A percentile compares a stretch with the other conserved stretches of the same genome.
Evolutionary conservation across 2,797 vertebrate genomes (phyloP).

Genomic region (Spondyliosoma cantharus): DNA sequence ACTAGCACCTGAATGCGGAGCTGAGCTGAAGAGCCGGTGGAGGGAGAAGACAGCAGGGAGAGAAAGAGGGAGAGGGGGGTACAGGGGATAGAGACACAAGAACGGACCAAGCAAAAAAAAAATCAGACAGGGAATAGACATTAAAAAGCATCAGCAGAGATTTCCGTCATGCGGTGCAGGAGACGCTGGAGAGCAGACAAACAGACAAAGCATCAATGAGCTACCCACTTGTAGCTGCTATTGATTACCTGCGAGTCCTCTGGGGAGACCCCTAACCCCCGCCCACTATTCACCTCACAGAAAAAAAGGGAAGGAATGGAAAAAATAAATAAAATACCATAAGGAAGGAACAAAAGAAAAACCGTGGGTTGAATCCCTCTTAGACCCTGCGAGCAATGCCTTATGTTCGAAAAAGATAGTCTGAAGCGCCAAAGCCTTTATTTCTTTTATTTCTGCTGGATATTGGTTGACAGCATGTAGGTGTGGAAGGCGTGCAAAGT

Average conservation of each 20-base stretch:
- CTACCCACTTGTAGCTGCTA: slow-evolving; percentile 59
- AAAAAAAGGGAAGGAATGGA: slow-evolving; percentile 10
- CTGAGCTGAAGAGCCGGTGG: slow-evolving; percentile 22
- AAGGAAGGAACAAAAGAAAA: slow-evolving; percentile 37
- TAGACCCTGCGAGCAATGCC: slow-evolving; percentile 24
- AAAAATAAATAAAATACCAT: slow-evolving; percentile 1
- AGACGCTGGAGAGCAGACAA: slow-evolving; percentile 48
- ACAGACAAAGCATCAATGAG: slow-evolving; percentile 50
- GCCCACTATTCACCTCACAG: slow-evolving; percentile 35
- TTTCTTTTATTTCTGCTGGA: slow-evolving; percentile 41
- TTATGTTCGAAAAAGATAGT: slow-evolving; percentile 36
- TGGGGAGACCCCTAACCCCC: slow-evolving; percentile 39
- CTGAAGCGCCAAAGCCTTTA: slow-evolving; percentile 31
- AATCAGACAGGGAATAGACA: slow-evolving; percentile 9
- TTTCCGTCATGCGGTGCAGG: slow-evolving; percentile 35
- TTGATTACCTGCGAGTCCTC: slow-evolving; percentile 68
- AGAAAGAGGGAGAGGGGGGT: not conserved
- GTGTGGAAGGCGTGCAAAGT: slow-evolving; percentile 38
- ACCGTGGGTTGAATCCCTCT: slow-evolving; percentile 49
- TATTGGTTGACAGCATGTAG: slow-evolving; percentile 47
- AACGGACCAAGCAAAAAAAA: slow-evolving; percentile 10
- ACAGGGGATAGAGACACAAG: slow-evolving; percentile 32
- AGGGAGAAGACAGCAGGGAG: slow-evolving; percentile 9
- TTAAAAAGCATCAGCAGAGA: slow-evolving; percentile 32
- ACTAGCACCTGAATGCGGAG: slow-evolving; percentile 40